phyloP scores from a whole-genome alignment of 1,140 invertebrate species.

The Pseudobourletiella spinata region DNA sequence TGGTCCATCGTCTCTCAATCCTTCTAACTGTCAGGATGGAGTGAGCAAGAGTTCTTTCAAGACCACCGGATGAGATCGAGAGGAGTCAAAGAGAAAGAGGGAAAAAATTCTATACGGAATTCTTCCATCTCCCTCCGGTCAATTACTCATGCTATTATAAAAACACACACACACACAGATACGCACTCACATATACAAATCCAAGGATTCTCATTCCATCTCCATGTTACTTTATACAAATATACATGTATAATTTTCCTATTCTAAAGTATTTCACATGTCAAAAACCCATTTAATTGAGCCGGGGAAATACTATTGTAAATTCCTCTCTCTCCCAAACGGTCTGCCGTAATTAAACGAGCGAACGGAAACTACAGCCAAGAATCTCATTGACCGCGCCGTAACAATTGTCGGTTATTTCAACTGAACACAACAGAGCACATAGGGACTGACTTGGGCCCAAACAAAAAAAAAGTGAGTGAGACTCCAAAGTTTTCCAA shows the following conservation, averaged over 20 bases:
- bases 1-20: neutral
- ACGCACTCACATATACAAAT: no score
- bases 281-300: neutral
- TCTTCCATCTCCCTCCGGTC: neutral
- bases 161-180: no score
- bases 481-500: no score
- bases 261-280: slow-evolving; percentile 1
- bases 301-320: no score
- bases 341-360: neutral
- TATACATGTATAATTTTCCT: neutral
- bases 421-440: neutral
- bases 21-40: neutral
- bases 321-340: neutral
- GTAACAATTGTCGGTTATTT: neutral
- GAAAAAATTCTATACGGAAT: neutral
- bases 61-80: slow-evolving; percentile 21
- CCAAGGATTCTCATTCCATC: no score
- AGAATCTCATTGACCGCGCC: neutral
- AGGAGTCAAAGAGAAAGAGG: no score
- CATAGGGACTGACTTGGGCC: neutral
- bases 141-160: slow-evolving; percentile 2
- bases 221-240: neutral
- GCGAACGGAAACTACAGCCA: neutral
- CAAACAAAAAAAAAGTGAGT: neutral
- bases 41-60: neutral